Base-by-base conservation (phyloP, 2,797 vertebrate species). In the Melanotaenia boesemani region DNA sequence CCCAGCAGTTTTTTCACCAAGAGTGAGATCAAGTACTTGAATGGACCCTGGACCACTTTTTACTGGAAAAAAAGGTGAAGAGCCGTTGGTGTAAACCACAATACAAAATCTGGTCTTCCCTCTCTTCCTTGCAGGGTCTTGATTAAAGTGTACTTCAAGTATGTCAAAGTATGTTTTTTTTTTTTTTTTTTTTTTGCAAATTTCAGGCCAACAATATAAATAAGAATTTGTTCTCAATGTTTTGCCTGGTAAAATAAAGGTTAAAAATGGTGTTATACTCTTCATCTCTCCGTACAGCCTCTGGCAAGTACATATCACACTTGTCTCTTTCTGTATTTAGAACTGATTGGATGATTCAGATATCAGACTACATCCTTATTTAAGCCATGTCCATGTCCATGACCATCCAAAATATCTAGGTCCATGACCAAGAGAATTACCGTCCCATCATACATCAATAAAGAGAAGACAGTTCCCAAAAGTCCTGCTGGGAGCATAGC, bases 371-470 rank as follows among this genome's bases (percentile, higher is more conserved):
- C 55, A 76, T 77, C 26, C 57, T 78, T 32, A 58, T 58, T 52
- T 73, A 2, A 50, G 44, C 28, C 37, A 10, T 1, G 24, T 65
- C 59, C 68, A 55, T 22, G 41, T 74, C 39, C 64, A 60, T 37
- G 68, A 70, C 70, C 62, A 67, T 83, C 66, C 39, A 46, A 74
- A 79, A 79, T 30, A 81, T 79, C 8, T 58, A 10, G 74, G 67
- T 54, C 30, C 30, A 48, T 26, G 67, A 76, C 63, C 59, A 57
- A 59, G 57, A 67, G 63, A 61, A 54, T 76, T 54, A 63, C 18
- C 54, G 67, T 68, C 74, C 67, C 59, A 72, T 59, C 39, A 80
- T 82, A 74, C 69, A 86, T 92, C 86, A 87, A 61, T 11, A 10
- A 3, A 60, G 72, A 69, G 81, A 74, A 67, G 78, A 88, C 78